Conservation (phyloP, 2,113 vertebrate species). For the Bos javanicus region DNA sequence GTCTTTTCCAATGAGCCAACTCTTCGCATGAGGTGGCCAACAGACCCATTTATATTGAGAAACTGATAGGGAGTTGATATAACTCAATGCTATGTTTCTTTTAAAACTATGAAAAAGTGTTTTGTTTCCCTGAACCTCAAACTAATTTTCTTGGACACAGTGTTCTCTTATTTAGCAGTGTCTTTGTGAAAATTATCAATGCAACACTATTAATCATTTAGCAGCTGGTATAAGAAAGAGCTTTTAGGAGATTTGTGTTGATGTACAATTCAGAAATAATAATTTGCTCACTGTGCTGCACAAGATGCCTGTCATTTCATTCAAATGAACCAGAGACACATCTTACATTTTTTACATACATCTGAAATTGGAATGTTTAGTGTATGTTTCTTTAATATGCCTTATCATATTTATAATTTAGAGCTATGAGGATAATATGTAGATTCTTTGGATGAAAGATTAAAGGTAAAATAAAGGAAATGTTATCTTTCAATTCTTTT, state of each 20-base stretch:
- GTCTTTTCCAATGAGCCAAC: no score
- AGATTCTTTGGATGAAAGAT: neutral
- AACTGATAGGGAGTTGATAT: conserved; percentile 12
- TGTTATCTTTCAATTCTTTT: conserved; percentile 51
- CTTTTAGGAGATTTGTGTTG: conserved; percentile 50
- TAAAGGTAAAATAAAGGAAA: neutral
- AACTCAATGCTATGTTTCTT: conserved; percentile 57
- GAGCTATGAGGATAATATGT: neutral
- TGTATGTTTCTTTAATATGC: conserved; percentile 43
- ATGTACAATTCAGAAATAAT: conserved; percentile 53
- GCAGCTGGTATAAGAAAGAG: conserved; percentile 58
- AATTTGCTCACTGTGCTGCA: conserved; percentile 11
- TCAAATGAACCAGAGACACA: conserved; percentile 38
- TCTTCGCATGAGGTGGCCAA: no score
- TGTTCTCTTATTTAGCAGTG: conserved; percentile 62
- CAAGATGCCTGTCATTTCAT: conserved; percentile 23
- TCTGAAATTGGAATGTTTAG: conserved; percentile 40
- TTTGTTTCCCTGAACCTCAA: conserved; percentile 55
- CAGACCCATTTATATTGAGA: neutral
- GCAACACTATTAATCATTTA: conserved; percentile 68
- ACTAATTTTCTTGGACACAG: conserved; percentile 59
- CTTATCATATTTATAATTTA: conserved; percentile 23
- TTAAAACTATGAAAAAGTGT: conserved; percentile 67
- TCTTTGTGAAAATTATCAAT: conserved; percentile 66
- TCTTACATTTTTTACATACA: conserved; percentile 51